A percentile compares a stretch with the other conserved stretches of the same genome.
Conservation (phyloP, 2,797 vertebrate species). For the Salmo trutta region DNA sequence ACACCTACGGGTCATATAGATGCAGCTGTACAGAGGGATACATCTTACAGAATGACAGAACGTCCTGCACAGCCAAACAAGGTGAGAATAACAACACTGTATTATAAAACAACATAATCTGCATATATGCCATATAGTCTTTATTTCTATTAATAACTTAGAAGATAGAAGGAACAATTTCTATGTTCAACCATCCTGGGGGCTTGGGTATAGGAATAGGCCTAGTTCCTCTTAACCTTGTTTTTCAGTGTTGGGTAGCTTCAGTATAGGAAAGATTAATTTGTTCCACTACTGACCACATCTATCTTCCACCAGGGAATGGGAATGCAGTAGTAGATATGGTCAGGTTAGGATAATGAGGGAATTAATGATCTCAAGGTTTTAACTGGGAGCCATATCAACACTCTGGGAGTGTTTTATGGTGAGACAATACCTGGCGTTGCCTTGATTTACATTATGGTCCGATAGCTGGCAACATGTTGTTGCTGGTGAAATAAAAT, state of each 20-base stretch:
- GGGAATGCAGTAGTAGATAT: constrained; percentile 43
- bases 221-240: constrained; percentile 36
- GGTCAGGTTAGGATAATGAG: constrained; percentile 71
- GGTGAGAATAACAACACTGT: constrained; percentile 78
- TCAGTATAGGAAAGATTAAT: constrained; percentile 63
- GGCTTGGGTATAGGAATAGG: constrained; percentile 35
- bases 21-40: constrained; percentile 95
- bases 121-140: constrained; percentile 31
- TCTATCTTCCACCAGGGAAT: constrained; percentile 64
- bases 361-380: constrained; percentile 74
- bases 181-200: background rate
- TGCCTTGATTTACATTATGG: constrained; percentile 69
- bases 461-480: constrained; percentile 8
- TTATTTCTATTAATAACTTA: constrained; percentile 68
- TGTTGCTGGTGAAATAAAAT: constrained; percentile 39
- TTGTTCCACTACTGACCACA: constrained; percentile 61
- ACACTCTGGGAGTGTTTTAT: constrained; percentile 58
- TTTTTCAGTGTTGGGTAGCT: constrained; percentile 50
- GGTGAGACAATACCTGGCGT: constrained; percentile 60
- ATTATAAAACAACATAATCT: constrained; percentile 48
- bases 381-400: constrained; percentile 68
- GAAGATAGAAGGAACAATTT: constrained; percentile 26
- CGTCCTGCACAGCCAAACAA: constrained; percentile 91
- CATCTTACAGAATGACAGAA: constrained; percentile 87
- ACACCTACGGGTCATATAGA: constrained; percentile 89